Evolutionary conservation across 2,888 invertebrate species (phyloP), one percentile per base, ranked within the genome.

Genomic region (Lasioglossum zephyrum): DNA sequence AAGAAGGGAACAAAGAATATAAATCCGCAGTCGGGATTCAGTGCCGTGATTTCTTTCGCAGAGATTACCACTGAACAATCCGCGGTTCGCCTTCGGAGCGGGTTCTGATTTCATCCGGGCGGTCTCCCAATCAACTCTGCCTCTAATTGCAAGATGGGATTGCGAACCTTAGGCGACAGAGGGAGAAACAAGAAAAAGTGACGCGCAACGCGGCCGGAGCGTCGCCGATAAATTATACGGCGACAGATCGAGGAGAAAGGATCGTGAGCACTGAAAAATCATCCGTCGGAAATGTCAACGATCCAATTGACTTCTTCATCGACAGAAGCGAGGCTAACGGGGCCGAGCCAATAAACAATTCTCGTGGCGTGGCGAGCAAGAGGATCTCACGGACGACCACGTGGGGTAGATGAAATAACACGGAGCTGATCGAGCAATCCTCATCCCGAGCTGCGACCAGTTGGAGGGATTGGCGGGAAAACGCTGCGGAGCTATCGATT

Each of bases 81-180:
- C 18, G 53, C n/a, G 13, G 31, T 53, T 73, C 80, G 41, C 73
- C 36, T 79, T 57, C 47, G 18, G 11, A 44, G 70, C 74, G 70
- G 26, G 31, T 60, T 60, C 57, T 74, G 44, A 26, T 57, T 44
- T 44, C 57, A 8, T 49, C 16, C 16, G 16, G 47, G 16, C n/a
- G 22, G 36, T 49, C 6, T 18, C 39, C n/a, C 47, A 70, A 60
- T 73, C 72, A 49, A n/a, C 39, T 49, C 41, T 47, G 36, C 57
- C 49, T 53, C 70, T 31, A 57, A 74, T 79, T 69, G 44, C 39
- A 36, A 18, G 31, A 39, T 31, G 8, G 22, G 18, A 36, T 22
- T 36, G 63, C 63, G 31, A 26, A 36, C 8, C 66, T 31, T 16
- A 4, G 31, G 31, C 18, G 31, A 18, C 4, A 9, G 31, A 47